These are phyloP conservation scores for Euphydryas editha DNA, from an alignment of 2,888 invertebrate species.

Conservation along the genomic window DNA sequence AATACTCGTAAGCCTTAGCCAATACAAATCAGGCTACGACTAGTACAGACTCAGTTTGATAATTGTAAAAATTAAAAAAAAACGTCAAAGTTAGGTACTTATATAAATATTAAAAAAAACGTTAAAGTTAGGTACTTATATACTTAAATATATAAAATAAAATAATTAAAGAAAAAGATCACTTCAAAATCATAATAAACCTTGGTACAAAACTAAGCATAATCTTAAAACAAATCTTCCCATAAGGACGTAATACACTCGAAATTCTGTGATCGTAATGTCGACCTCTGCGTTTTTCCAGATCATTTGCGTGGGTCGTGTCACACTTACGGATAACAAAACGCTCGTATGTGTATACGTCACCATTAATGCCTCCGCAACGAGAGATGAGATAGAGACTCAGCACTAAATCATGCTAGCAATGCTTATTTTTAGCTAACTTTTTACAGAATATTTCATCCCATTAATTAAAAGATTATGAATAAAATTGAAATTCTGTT, in stretches of 20 bases:
- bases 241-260: not conserved
- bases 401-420: constrained; percentile 17
- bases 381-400: constrained; percentile 12
- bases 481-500: too few relatives aligned
- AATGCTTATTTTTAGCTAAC: constrained; percentile 19
- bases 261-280: constrained; percentile 21
- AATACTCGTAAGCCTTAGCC: too few relatives aligned
- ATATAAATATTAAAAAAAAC: too few relatives aligned
- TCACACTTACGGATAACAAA: constrained; percentile 59
- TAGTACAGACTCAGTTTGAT: too few relatives aligned
- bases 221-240: not conserved
- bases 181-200: not conserved
- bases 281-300: constrained; percentile 56
- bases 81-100: too few relatives aligned
- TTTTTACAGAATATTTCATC: constrained; percentile 16
- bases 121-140: too few relatives aligned
- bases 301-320: constrained; percentile 68
- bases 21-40: too few relatives aligned
- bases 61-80: too few relatives aligned
- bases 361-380: constrained; percentile 24
- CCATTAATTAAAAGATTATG: not conserved
- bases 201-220: not conserved
- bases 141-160: too few relatives aligned
- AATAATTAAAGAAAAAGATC: not conserved
- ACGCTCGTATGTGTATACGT: constrained; percentile 39